Percentiles rank a stretch among this genome's conserved stretches.
These are phyloP conservation scores for Oreortyx pictus DNA, from an alignment of 2,797 vertebrate species.

Conservation along the genomic window DNA sequence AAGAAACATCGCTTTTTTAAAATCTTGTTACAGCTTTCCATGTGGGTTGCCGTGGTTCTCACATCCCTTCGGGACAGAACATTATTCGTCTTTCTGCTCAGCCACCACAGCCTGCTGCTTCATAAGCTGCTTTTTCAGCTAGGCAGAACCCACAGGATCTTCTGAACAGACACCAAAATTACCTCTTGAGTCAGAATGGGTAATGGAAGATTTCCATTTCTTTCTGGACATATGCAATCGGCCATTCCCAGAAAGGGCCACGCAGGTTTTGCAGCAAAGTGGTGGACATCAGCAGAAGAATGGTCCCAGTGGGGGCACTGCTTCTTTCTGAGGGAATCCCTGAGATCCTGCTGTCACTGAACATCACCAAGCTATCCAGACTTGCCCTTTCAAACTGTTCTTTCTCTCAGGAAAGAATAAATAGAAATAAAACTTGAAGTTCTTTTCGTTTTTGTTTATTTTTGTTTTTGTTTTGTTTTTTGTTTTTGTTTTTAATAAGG, in stretches of 20 bases:
- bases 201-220: conserved; percentile 9
- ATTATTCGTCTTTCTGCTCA: conserved; percentile 21
- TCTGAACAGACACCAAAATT: neutral
- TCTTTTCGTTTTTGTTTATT: no score
- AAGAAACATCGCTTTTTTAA: conserved; percentile 5
- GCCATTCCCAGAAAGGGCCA: neutral
- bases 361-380: neutral
- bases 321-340: neutral
- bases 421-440: neutral
- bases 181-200: neutral
- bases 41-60: neutral
- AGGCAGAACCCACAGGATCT: neutral
- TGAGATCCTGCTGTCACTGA: neutral
- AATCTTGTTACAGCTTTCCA: neutral
- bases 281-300: neutral
- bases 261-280: neutral
- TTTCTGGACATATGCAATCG: neutral
- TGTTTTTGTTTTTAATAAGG: neutral
- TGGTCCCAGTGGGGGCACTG: neutral
- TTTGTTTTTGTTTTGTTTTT: neutral
- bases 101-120: neutral
- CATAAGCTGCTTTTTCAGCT: neutral
- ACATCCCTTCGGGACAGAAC: neutral
- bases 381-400: neutral
- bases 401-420: neutral